These are phyloP conservation scores for Halisarca cf. caerulea DNA, from an alignment of 37 sponge, comb jelly and placozoan genomes.

Conservation along the genomic window DNA sequence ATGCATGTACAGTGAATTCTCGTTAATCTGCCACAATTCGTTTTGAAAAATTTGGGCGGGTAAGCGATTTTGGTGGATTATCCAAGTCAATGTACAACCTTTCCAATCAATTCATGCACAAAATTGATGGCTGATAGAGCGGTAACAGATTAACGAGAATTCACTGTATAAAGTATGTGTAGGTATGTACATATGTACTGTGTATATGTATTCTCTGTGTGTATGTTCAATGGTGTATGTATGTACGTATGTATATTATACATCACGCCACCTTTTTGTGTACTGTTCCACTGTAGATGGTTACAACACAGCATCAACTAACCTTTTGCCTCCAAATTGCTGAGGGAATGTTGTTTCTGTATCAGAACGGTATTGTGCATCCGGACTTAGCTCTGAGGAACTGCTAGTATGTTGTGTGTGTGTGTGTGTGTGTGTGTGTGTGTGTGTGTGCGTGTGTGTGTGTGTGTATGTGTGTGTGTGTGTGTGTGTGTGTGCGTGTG, in stretches of 20 bases:
- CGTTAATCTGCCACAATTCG: no score
- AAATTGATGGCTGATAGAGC: no score
- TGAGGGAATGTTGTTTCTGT: constrained; percentile 56
- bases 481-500: background rate
- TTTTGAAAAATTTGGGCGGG: no score
- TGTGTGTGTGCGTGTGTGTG: background rate
- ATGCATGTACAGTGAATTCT: no score
- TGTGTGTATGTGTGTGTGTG: constrained; percentile 11
- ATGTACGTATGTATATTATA: background rate
- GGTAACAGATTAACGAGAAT: no score
- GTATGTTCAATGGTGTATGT: background rate
- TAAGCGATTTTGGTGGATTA: no score
- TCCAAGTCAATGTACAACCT: no score
- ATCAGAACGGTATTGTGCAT: constrained; percentile 65
- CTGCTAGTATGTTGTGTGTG: constrained; percentile 62
- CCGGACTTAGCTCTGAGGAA: constrained; percentile 80
- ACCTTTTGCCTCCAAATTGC: constrained; percentile 58
- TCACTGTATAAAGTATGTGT: no score
- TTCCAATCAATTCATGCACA: no score
- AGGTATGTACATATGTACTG: background rate
- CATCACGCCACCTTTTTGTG: no score
- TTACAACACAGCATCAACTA: constrained; percentile 40
- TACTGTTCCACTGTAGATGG: constrained; percentile 25
- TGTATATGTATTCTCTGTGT: background rate
- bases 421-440: constrained; percentile 7